Conservation (phyloP, 2,797 vertebrate species). For the Lagorchestes hirsutus region DNA sequence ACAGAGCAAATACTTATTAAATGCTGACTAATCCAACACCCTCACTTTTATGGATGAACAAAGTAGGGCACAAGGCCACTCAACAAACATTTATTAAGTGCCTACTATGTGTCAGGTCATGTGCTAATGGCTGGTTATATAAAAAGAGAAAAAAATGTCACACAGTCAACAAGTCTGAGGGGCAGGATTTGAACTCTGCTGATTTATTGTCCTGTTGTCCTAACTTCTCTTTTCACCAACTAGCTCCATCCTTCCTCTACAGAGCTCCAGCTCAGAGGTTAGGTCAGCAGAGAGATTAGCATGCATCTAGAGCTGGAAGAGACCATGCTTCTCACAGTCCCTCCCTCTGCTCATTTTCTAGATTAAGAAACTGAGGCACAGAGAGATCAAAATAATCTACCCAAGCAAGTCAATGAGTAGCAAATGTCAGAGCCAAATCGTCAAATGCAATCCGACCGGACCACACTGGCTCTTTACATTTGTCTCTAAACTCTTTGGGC, state of each 20-base stretch:
- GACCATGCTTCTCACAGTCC: background rate
- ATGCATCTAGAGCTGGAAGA: background rate
- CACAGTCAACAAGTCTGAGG: background rate
- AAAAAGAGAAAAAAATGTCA: background rate
- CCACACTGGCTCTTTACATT: background rate
- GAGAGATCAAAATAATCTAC: background rate
- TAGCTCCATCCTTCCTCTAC: background rate
- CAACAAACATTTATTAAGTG: background rate
- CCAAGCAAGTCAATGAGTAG: background rate
- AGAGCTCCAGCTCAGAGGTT: background rate
- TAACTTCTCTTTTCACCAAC: background rate
- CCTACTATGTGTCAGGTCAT: background rate
- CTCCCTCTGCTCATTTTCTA: background rate
- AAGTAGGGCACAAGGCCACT: background rate
- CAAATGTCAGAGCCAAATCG: background rate
- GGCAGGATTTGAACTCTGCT: background rate
- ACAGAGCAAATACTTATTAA: background rate
- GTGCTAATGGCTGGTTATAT: background rate
- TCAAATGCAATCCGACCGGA: no score
- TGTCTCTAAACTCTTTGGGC: background rate
- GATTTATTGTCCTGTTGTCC: background rate
- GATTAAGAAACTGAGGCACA: background rate
- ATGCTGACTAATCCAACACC: background rate
- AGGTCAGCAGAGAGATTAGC: background rate
- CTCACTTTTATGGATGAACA: background rate